Conservation (phyloP, 2,797 vertebrate species). For the Meriones psammophilus region DNA sequence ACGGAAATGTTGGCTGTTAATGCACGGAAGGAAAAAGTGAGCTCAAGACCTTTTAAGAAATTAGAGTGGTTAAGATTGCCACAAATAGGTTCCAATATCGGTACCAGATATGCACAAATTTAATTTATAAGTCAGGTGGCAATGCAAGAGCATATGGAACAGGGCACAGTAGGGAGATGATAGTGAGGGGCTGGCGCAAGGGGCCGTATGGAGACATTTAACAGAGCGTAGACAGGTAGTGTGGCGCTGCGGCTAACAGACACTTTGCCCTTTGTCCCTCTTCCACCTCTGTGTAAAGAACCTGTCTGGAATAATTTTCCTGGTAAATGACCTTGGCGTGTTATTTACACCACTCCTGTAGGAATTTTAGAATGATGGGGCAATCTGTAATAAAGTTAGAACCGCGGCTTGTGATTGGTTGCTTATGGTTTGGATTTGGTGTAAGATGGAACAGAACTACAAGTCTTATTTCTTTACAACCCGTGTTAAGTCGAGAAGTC, state of each 20-base stretch:
- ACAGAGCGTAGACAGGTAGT: background rate
- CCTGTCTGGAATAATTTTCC: background rate
- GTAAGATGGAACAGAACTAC: slow-evolving; percentile 34
- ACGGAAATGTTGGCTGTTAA: background rate
- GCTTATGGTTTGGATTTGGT: slow-evolving; percentile 48
- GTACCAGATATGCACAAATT: background rate
- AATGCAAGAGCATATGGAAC: background rate
- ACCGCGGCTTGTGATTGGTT: slow-evolving; percentile 24
- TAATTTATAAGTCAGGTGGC: background rate
- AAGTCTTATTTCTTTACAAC: slow-evolving; percentile 42
- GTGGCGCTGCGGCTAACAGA: background rate
- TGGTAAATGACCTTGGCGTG: slow-evolving; percentile 39
- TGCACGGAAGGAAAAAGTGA: background rate
- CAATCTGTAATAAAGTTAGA: background rate
- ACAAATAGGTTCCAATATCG: background rate
- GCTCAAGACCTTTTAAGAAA: slow-evolving; percentile 40
- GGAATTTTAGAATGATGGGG: slow-evolving; percentile 19
- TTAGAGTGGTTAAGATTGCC: background rate
- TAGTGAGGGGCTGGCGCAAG: background rate
- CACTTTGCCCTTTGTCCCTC: background rate
- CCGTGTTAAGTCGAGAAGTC: slow-evolving; percentile 6
- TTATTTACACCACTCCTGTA: slow-evolving; percentile 13
- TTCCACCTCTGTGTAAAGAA: background rate
- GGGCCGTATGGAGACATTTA: background rate
- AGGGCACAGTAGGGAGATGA: background rate